Base-by-base conservation (phyloP, 2,797 vertebrate genomes). In the Characodon lateralis region DNA sequence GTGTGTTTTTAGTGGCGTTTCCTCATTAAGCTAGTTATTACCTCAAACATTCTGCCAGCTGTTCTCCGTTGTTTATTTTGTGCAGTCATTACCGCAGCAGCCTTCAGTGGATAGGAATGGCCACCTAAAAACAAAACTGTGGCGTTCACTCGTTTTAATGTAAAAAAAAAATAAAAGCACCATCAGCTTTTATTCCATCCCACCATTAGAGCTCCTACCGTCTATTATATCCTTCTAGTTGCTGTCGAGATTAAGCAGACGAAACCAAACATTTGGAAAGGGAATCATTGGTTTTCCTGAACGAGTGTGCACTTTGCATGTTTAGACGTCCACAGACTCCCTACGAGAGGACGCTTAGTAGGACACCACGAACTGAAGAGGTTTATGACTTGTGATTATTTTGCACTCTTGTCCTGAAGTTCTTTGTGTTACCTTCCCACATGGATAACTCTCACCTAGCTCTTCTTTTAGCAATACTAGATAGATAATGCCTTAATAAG, bases 381-480 rank as follows among this genome's bases (percentile, higher is more conserved):
- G 79, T 86, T 88, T 87, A 88, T 90, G 71, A 84, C 90, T 89
- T 85, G 80, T 86, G 78, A 88, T 58, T 92, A 87, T 93, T 93
- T 95, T 94, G 93, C 93, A 94, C 93, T 93, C 88, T 69, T 73
- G 77, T 93, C 85, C 85, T 88, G 63, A 89, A 85, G 74, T 85
- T 85, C 76, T 77, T 82, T 81, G 35, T 79, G 71, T 91, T 89
- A 31, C 50, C 81, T 79, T 87, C 79, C 77, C 78, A 50, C 77
- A 77, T 80, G 75, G 51, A 74, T 85, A 55, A 86, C 85, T 88
- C 86, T 88, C 71, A 85, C 87, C 83, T 91, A 87, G 88, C 76
- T 86, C 82, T 94, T 93, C 80, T 91, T 92, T 94, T 94, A 94
- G 94, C 93, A 94, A 94, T 94, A 94, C 91, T 94, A 93, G 89